phyloP scores from a whole-genome alignment of 2,888 invertebrate genomes.

The Meloe dianella region DNA sequence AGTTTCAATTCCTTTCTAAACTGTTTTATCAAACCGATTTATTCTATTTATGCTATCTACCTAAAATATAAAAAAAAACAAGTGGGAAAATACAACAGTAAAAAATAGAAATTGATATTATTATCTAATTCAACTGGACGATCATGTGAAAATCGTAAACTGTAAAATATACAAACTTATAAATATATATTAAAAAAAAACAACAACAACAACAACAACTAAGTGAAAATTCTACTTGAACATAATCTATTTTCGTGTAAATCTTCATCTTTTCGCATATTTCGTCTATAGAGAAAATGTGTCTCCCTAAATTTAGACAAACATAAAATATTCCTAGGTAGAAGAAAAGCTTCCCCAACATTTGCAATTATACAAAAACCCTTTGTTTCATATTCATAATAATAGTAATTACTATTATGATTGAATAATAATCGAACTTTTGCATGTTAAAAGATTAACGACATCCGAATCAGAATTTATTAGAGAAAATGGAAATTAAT shows the following conservation, averaged over 20 bases:
- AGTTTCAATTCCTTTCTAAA: no score
- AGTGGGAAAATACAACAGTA: no score
- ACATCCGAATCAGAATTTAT: background rate
- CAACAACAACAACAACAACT: no score
- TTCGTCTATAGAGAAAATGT: background rate
- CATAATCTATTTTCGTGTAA: background rate
- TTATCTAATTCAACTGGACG: background rate
- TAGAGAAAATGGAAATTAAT: background rate
- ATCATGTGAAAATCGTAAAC: background rate
- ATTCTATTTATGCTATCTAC: no score
- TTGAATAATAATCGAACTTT: no score
- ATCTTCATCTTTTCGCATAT: background rate
- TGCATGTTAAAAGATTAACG: background rate
- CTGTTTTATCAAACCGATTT: no score
- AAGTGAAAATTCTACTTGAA: background rate
- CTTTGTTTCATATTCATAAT: background rate
- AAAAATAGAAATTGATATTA: background rate
- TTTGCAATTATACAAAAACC: background rate
- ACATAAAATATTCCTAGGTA: background rate
- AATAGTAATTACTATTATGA: background rate
- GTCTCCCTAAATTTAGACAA: background rate
- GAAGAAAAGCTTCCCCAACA: background rate
- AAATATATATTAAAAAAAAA: no score
- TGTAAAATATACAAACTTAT: background rate
- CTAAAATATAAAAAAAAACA: no score